These are phyloP conservation scores for Stomorhina lunata DNA, from an alignment of 2,888 invertebrate genomes.

Conservation along the genomic window DNA sequence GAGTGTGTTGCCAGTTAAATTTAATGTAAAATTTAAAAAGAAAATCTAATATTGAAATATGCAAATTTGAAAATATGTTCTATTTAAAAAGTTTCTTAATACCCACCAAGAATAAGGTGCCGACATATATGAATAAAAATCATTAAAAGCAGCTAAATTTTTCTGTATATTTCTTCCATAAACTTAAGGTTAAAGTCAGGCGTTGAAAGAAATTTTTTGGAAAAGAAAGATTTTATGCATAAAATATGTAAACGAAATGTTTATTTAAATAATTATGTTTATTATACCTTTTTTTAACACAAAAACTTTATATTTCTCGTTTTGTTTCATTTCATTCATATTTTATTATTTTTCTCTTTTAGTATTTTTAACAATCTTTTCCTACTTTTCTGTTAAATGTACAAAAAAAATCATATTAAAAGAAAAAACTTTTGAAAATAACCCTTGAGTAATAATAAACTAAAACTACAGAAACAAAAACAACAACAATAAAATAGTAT, in stretches of 20 bases:
- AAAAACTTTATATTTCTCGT: neutral
- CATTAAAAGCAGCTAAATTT: too few species aligned
- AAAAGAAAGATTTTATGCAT: neutral
- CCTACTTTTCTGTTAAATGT: neutral
- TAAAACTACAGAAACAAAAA: neutral
- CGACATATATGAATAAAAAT: too few species aligned
- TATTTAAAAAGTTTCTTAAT: too few species aligned
- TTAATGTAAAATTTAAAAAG: neutral
- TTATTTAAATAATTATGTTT: constrained; percentile 33
- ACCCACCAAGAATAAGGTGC: too few species aligned
- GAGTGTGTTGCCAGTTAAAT: neutral
- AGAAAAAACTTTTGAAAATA: constrained; percentile 39
- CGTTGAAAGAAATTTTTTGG: too few species aligned
- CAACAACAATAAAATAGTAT: constrained; percentile 34
- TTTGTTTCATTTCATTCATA: constrained; percentile 3
- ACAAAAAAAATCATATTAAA: neutral
- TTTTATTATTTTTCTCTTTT: neutral
- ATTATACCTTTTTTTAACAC: neutral
- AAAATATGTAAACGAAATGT: constrained; percentile 35
- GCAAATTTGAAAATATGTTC: constrained; percentile 33
- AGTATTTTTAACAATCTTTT: neutral
- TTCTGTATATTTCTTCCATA: too few species aligned
- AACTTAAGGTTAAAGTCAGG: too few species aligned
- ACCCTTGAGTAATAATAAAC: constrained; percentile 51
- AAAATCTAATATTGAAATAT: constrained; percentile 30